Evolutionary conservation across 1,140 invertebrate genomes (phyloP).

Genomic region (Tetraneura akinire): DNA sequence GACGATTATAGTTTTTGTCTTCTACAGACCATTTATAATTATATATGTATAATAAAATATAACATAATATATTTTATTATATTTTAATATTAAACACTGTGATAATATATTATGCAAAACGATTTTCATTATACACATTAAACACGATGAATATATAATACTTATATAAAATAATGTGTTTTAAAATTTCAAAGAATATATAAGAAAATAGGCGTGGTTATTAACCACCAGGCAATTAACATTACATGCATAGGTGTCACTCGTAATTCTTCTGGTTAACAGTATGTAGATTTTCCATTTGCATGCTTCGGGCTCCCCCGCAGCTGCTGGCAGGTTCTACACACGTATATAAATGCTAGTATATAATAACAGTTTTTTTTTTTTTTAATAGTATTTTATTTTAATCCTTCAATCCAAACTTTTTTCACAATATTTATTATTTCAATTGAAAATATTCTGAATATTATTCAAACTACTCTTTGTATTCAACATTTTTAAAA

Average conservation of each 20-base stretch:
- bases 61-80: conserved; percentile 3
- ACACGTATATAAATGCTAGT: neutral
- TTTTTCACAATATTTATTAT: conserved; percentile 7
- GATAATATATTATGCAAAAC: conserved; percentile 41
- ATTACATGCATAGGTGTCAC: conserved; percentile 47
- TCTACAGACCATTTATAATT: neutral
- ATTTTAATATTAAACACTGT: conserved; percentile 14
- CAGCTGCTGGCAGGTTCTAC: conserved; percentile 42
- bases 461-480: neutral
- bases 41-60: too few species aligned
- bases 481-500: too few species aligned
- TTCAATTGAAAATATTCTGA: neutral
- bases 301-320: conserved; percentile 28
- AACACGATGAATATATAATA: neutral
- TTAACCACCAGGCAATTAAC: conserved; percentile 44
- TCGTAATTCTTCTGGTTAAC: conserved; percentile 49
- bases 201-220: conserved; percentile 42
- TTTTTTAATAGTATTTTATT: neutral
- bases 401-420: neutral
- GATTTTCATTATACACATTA: conserved; percentile 39
- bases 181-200: conserved; percentile 5
- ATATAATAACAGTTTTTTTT: conserved; percentile 21
- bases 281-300: conserved; percentile 45
- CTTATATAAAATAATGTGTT: conserved; percentile 46
- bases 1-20: conserved; percentile 19